A percentile compares a stretch with the other conserved stretches of the same genome.
Evolutionary conservation across 2,113 vertebrate genomes (phyloP).

Genomic region (Siphamia tubifer): DNA sequence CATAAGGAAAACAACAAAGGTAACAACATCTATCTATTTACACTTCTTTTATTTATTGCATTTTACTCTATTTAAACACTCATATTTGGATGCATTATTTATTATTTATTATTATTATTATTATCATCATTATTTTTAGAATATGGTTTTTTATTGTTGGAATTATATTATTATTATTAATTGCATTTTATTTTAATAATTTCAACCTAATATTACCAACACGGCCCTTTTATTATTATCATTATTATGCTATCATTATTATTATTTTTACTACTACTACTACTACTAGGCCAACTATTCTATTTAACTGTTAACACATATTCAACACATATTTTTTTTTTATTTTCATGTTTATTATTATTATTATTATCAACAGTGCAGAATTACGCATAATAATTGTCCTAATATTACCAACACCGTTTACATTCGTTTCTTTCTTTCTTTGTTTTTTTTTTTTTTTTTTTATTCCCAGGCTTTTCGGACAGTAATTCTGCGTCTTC

Average conservation of each 20-base stretch:
- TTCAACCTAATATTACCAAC: too few relatives aligned
- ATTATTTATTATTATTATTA: background rate
- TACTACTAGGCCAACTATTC: too few relatives aligned
- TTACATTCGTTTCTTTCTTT: background rate
- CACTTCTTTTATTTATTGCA: too few relatives aligned
- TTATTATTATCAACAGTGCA: background rate
- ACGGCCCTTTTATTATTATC: too few relatives aligned
- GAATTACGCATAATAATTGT: too few relatives aligned
- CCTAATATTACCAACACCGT: background rate
- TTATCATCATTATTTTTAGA: background rate
- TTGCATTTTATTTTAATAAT: too few relatives aligned
- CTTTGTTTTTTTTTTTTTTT: background rate
- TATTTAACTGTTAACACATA: too few relatives aligned
- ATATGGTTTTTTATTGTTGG: background rate
- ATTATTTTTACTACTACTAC: background rate
- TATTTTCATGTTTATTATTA: background rate
- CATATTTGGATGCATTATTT: background rate
- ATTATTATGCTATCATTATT: too few relatives aligned
- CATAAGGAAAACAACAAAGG: slow-evolving; percentile 99
- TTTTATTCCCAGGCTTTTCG: slow-evolving; percentile 81
- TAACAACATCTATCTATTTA: too few relatives aligned
- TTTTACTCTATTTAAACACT: background rate
- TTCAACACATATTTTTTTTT: too few relatives aligned
- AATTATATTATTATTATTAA: too few relatives aligned
- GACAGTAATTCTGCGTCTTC: slow-evolving; percentile 88